Percentiles rank a stretch among this genome's conserved stretches.
These are phyloP conservation scores for Orgyia antiqua DNA, from an alignment of 2,888 invertebrate genomes.

Conservation along the genomic window DNA sequence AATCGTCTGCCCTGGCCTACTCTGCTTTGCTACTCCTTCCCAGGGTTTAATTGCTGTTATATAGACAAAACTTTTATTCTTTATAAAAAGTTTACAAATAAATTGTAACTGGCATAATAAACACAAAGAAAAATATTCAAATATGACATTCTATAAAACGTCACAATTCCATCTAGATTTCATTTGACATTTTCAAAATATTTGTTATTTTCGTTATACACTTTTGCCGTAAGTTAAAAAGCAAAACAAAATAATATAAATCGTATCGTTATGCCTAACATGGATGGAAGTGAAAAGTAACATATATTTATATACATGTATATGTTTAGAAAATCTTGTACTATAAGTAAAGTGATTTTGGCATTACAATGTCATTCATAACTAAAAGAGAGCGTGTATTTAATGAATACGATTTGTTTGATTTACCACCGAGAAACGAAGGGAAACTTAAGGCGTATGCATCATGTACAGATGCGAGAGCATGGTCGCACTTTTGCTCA, in stretches of 20 bases:
- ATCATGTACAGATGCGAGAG: constrained; percentile 76
- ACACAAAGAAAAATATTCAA: constrained; percentile 14
- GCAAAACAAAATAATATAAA: constrained; percentile 43
- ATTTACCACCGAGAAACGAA: constrained; percentile 69
- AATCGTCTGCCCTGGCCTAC: no score
- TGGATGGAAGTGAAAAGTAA: constrained; percentile 57
- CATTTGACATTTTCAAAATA: constrained; percentile 58
- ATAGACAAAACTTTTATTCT: no score
- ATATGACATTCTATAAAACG: constrained; percentile 54
- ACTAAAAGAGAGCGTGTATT: constrained; percentile 70
- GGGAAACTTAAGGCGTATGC: constrained; percentile 75
- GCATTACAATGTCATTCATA: constrained; percentile 63
- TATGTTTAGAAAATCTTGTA: constrained; percentile 40
- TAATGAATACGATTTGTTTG: constrained; percentile 61
- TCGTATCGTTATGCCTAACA: constrained; percentile 53
- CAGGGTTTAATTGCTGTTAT: no score
- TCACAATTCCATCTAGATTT: constrained; percentile 57
- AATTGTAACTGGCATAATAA: constrained; percentile 4
- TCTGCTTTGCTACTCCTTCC: no score
- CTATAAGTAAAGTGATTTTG: constrained; percentile 35
- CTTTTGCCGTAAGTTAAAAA: constrained; percentile 45
- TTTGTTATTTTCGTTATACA: constrained; percentile 62
- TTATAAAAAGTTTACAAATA: no score
- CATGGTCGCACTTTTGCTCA: constrained; percentile 76
- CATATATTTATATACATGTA: constrained; percentile 39